Base-by-base conservation (phyloP, 2,888 invertebrate genomes). In the Myathropa florea region DNA sequence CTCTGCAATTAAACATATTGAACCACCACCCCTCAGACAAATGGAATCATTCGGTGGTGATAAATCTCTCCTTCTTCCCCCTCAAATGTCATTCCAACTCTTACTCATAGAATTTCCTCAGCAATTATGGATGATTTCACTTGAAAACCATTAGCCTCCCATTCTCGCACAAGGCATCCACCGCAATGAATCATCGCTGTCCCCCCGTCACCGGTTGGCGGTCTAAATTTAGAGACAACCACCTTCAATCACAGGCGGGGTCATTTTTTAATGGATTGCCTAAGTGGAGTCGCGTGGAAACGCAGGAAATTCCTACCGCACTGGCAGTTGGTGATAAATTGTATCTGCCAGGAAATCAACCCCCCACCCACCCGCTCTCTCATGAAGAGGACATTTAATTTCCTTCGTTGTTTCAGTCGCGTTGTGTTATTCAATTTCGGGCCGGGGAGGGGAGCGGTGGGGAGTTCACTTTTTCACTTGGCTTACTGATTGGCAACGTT, bases 401-500 rank as follows among this genome's bases (percentile, higher is more conserved):
- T 46, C 46, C 46, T 18, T 18, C 46, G 46, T 46, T 46, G 46
- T 46, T 46, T 46, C 46, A 18, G 46, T 7, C 18, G 46, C 46
- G 3, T 7, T 7, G 14, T 39, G 39, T 14, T 39, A 39, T 39
- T 39, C 39, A 39, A 39, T 39, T 39, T n/a, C 4, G 46, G 18
- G 7, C n/a, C 0, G 6, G 18, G 7, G 7, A 3, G 4, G 18
- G 46, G 18, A 4, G 46, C 18, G 33, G 33, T 18, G 18, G 18
- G 18, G 7, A 7, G 46, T 46, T 33, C 33, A 39, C 64, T 64
- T 64, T 46, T 23, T 64, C 26, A 46, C 64, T 26, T 55, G 67
- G 28, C 53, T 53, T 30, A 67, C 67, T 67, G 67, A 67, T 67
- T 67, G 53, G 28, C 67, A 21, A 55, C 67, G 55, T 67, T 67